A percentile compares a stretch with the other conserved stretches of the same genome.
These are phyloP conservation scores for Strigamia crassipes DNA, from an alignment of 2,888 invertebrate genomes.

Conservation along the genomic window DNA sequence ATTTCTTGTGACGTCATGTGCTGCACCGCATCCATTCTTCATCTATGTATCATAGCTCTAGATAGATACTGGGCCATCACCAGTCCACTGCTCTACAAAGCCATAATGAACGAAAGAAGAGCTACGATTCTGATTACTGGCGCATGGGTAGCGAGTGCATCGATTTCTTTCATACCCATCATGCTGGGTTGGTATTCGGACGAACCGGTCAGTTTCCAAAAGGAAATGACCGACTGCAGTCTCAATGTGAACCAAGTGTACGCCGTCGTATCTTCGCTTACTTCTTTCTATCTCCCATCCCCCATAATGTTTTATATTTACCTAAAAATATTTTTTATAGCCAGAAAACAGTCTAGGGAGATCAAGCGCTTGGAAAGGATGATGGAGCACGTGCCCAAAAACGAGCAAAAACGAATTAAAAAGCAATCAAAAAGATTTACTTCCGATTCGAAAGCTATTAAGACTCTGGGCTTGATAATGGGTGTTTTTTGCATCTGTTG, in stretches of 20 bases:
- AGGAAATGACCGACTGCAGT: constrained; percentile 38
- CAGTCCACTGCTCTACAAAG: constrained; percentile 55
- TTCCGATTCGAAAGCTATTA: constrained; percentile 92
- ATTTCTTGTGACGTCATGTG: constrained; percentile 58
- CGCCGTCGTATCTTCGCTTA: constrained; percentile 56
- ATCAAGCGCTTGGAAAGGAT: constrained; percentile 54
- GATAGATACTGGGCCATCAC: constrained; percentile 57
- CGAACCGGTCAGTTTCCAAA: constrained; percentile 7
- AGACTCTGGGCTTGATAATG: constrained; percentile 94
- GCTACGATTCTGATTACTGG: constrained; percentile 53
- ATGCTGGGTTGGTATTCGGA: constrained; percentile 57
- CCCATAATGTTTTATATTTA: constrained; percentile 57
- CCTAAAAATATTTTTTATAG: constrained; percentile 55
- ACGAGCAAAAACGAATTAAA: constrained; percentile 49
- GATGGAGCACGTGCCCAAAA: constrained; percentile 51
- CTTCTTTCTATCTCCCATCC: constrained; percentile 57
- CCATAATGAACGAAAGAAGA: constrained; percentile 53
- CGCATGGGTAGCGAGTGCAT: constrained; percentile 55
- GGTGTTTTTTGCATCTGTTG: constrained; percentile 96
- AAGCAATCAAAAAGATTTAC: constrained; percentile 47
- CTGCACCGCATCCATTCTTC: constrained; percentile 57
- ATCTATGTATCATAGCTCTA: constrained; percentile 56
- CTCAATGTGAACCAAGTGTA: constrained; percentile 55
- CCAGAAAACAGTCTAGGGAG: constrained; percentile 55
- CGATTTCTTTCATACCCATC: constrained; percentile 57